Evolutionary conservation across 2,113 vertebrate species (phyloP), one percentile per base, ranked within the genome.

Genomic region (Sturnira hondurensis): DNA sequence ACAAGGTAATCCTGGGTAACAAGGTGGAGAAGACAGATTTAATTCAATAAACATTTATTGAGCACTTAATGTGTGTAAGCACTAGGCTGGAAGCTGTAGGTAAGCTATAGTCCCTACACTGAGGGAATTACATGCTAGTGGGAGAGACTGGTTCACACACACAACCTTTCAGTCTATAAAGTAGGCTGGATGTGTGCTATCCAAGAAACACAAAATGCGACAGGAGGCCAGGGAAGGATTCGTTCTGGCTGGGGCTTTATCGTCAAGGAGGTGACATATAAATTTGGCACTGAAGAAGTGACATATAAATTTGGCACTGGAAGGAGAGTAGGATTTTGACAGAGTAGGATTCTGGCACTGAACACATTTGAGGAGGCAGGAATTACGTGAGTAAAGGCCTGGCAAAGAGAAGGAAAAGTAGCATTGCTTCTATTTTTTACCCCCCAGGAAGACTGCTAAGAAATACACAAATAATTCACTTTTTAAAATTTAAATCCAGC

Each of bases 21-120:
- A 36, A 94, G 20, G 54, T 58, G 5, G 12, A 65, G 33, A 87
- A 52, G 58, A 45, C 74, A 95, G 86, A 71, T 73, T 71, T 47
- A 88, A 94, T 36, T 91, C 33, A 24, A 50, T 84, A 88, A 93
- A 90, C 67, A 89, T 67, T 81, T 89, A 86, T 33, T 74, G 83
- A 63, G 52, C 2, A 36, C 38, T 94, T 54, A 41, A 7, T 89
- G 43, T 50, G 13, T 86, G 13, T 17, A 76, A 81, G n/a, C 15
- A 45, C 11, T 90, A 67, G 17, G 52, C 28, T 85, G 38, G 24
- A 85, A 89, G 31, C 63, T 82, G 19, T 43, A 85, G 74, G n/a
- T 43, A 80, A 85, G n/a, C 41, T 52, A 47, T 24, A 24, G 15
- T 85, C 15, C 38, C 58, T 85, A 56, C 0, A 65, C 12, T 58